Conservation (phyloP, 2,113 vertebrate genomes). For the Strigops habroptila region DNA sequence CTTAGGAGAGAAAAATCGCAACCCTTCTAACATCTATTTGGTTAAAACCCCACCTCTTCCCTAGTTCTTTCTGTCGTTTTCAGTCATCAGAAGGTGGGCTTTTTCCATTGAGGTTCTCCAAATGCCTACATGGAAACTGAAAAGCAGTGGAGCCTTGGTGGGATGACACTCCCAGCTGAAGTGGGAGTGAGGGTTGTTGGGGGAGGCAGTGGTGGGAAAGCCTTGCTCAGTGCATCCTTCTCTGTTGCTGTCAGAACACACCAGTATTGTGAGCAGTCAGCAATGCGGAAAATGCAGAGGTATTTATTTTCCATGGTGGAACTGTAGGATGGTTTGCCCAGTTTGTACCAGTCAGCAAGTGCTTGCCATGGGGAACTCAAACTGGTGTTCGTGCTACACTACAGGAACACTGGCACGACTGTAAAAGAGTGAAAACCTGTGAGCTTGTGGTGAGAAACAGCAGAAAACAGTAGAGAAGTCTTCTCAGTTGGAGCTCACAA, state of each 20-base stretch:
- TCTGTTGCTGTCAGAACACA: neutral
- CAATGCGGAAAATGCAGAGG: neutral
- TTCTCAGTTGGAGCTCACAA: neutral
- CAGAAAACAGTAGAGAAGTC: neutral
- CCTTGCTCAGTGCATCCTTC: slow-evolving; percentile 42
- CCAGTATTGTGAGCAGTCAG: neutral
- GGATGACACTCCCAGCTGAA: slow-evolving; percentile 50
- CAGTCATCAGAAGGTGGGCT: slow-evolving; percentile 9
- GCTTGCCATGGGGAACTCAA: neutral
- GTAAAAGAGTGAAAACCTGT: neutral
- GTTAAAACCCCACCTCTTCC: neutral
- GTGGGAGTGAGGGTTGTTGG: neutral
- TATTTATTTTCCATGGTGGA: neutral
- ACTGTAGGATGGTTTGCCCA: neutral
- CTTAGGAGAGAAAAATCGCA: neutral
- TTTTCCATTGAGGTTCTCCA: slow-evolving; percentile 61
- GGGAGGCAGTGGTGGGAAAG: neutral
- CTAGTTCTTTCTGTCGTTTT: slow-evolving; percentile 13
- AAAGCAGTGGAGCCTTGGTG: slow-evolving; percentile 38
- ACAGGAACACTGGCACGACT: neutral
- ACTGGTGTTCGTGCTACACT: rapidly evolving
- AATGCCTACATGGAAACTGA: slow-evolving; percentile 35
- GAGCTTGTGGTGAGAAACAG: slow-evolving; percentile 34
- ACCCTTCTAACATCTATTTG: neutral
- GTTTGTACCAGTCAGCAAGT: neutral